These are phyloP conservation scores for Amblyopsis rosae DNA, from an alignment of 2,113 vertebrate genomes.

Conservation along the genomic window DNA sequence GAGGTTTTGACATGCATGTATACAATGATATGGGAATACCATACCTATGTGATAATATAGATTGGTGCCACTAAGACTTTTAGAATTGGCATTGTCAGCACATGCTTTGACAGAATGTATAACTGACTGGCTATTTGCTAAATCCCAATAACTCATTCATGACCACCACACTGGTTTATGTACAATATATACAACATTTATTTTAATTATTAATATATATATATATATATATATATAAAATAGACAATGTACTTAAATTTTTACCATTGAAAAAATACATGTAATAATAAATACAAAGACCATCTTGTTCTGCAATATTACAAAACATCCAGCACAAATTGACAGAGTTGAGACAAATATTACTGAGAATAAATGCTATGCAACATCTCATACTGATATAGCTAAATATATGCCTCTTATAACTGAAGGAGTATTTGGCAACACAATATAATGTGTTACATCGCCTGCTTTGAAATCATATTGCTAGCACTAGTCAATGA, in stretches of 20 bases:
- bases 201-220: constrained; percentile 80
- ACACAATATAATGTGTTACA: constrained; percentile 62
- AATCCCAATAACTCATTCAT: neutral
- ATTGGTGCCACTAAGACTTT: too few relatives aligned
- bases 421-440: constrained; percentile 54
- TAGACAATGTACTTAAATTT: constrained; percentile 82
- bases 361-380: constrained; percentile 72
- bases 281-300: constrained; percentile 85
- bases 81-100: too few relatives aligned
- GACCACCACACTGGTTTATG: constrained; percentile 65
- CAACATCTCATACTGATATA: constrained; percentile 70
- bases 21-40: too few relatives aligned
- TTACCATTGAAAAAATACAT: constrained; percentile 85
- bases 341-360: constrained; percentile 72
- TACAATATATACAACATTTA: constrained; percentile 87
- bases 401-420: constrained; percentile 71
- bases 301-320: constrained; percentile 78
- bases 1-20: too few relatives aligned
- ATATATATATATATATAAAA: constrained; percentile 84
- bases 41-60: too few relatives aligned
- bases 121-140: neutral
- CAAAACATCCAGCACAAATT: constrained; percentile 80
- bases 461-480: constrained; percentile 56
- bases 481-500: constrained; percentile 67
- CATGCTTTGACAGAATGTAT: too few relatives aligned